phyloP scores from a whole-genome alignment of 2,888 invertebrate genomes.

The Ditula angustiorana region DNA sequence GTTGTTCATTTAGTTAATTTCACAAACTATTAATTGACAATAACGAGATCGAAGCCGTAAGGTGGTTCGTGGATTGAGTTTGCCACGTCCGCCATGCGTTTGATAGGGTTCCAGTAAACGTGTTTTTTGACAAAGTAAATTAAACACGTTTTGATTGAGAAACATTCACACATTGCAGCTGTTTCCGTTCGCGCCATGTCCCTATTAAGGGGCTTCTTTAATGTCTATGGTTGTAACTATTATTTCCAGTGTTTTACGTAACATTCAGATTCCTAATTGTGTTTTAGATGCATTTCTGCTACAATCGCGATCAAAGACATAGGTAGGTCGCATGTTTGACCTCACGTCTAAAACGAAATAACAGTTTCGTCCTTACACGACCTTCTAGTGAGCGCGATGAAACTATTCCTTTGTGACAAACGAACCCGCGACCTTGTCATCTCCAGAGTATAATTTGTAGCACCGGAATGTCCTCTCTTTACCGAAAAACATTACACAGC shows the following conservation, averaged over 20 bases:
- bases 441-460: conserved; percentile 31
- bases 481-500: conserved; percentile 28
- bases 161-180: neutral
- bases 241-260: too few relatives aligned
- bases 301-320: neutral
- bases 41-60: neutral
- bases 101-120: conserved; percentile 52
- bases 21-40: neutral
- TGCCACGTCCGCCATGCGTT: conserved; percentile 44
- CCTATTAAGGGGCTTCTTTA: neutral
- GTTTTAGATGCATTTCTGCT: neutral
- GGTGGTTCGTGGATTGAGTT: neutral
- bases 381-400: conserved; percentile 21
- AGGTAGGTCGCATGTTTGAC: neutral
- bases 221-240: neutral
- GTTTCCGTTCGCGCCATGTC: conserved; percentile 9
- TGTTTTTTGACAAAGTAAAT: conserved; percentile 36
- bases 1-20: neutral
- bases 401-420: conserved; percentile 32
- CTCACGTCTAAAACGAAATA: conserved; percentile 1
- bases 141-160: conserved; percentile 7
- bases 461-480: conserved; percentile 18
- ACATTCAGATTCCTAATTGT: too few relatives aligned
- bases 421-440: conserved; percentile 20
- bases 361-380: conserved; percentile 3